Base-by-base conservation (phyloP, 2,888 invertebrate species). In the Nesidiocoris tenuis region DNA sequence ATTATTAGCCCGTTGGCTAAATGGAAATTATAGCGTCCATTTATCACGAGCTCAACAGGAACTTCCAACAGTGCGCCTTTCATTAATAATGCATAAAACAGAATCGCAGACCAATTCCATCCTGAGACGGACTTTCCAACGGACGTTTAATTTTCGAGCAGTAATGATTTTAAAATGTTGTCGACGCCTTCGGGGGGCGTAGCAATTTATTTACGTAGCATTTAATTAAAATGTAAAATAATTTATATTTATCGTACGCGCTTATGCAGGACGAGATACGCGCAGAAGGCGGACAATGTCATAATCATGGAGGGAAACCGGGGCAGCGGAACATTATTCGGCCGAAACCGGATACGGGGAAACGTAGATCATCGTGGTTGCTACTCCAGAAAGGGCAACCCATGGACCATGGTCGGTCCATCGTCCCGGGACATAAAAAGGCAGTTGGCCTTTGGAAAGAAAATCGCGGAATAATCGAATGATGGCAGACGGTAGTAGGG, bases 181-280 rank as follows among this genome's bases (percentile, higher is more conserved):
- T 39, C 12, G 12, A 39, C 39, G 39, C 39, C 39, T 39, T 39
- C 39, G 39, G 39, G 39, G 39, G 39, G 5, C 12, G 39, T 39
- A 3, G 3, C 17, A 56, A 21, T 63, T 63, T 21, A 23, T 22
- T 17, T 23, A 1, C n/a, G 22, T 21, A 5, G 22, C 23, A 22
- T 23, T 19, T 39, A 25, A 65, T 65, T 65, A 65, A 65, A 65
- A 65, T 65, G 65, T 39, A 65, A 65, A 65, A 19, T 65, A 65
- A 2, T 17, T 39, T 16, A 65, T 9, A 21, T 22, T 22, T 63
- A 63, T 63, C 2, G 63, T 7, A 39, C 7, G 12, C 39, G 24
- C n/a, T 24, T 12, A 25, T 17, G 7, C 25, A 1, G 61, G 61
- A 12, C 19, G 1, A 7, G 3, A 12, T 39, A 39, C 12, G 39